phyloP scores from a whole-genome alignment of 2,113 vertebrate species.

The Psephotus haematonotus region DNA sequence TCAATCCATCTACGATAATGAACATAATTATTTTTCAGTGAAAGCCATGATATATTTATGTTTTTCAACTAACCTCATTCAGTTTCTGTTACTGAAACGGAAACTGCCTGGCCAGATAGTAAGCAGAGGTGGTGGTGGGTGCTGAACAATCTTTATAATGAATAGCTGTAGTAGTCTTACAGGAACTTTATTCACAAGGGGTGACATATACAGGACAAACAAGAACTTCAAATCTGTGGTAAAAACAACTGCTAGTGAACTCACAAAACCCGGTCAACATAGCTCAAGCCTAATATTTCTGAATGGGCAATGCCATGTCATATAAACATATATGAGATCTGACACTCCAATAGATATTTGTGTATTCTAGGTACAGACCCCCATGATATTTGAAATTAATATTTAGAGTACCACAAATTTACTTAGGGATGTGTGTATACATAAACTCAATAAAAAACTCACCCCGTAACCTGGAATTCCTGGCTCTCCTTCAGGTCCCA shows the following conservation, averaged over 20 bases:
- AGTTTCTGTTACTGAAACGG: background rate
- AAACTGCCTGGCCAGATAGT: background rate
- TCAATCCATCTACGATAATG: background rate
- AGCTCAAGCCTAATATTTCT: background rate
- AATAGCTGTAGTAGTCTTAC: background rate
- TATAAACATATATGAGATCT: background rate
- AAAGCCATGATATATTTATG: background rate
- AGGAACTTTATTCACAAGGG: background rate
- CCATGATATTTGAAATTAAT: background rate
- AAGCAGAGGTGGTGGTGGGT: background rate
- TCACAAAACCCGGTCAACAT: background rate
- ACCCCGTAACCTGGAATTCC: slow-evolving; percentile 92
- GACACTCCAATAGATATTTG: background rate
- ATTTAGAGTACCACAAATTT: background rate
- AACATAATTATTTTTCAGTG: background rate
- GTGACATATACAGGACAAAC: background rate
- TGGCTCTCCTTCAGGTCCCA: slow-evolving; percentile 86
- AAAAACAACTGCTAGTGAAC: background rate
- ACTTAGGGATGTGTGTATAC: background rate
- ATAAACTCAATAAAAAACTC: slow-evolving; percentile 27
- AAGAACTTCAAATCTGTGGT: background rate
- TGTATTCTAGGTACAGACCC: background rate
- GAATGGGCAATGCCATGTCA: background rate
- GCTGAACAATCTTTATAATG: background rate
- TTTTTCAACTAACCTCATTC: background rate